Conservation (phyloP, 2,888 invertebrate species). For the Aspidiotus destructor region DNA sequence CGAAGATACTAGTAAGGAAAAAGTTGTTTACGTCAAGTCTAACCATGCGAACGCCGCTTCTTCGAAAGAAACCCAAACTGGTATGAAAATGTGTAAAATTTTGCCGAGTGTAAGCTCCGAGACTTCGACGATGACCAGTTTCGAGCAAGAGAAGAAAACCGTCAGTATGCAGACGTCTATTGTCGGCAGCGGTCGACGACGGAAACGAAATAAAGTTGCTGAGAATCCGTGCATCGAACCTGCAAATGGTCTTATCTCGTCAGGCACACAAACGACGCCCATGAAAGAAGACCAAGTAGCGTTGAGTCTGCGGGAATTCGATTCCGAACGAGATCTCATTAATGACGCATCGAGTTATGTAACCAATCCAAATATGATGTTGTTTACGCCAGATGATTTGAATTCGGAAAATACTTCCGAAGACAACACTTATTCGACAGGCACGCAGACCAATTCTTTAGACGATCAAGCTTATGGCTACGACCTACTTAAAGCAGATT, state of each 20-base stretch:
- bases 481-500: conserved; percentile 16
- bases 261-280: conserved; percentile 24
- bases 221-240: background rate
- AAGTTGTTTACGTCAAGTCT: conserved; percentile 13
- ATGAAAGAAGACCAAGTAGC: conserved; percentile 9
- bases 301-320: background rate
- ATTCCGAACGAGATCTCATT: background rate
- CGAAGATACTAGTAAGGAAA: conserved; percentile 6
- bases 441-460: conserved; percentile 30
- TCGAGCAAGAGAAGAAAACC: conserved; percentile 5
- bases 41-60: conserved; percentile 12
- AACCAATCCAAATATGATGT: background rate
- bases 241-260: conserved; percentile 14
- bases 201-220: conserved; percentile 12
- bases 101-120: conserved; percentile 16
- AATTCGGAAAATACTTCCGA: background rate
- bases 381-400: conserved; percentile 7
- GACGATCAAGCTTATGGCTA: background rate
- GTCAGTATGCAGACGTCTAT: conserved; percentile 29
- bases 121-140: conserved; percentile 2
- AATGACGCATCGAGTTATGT: background rate
- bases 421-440: background rate
- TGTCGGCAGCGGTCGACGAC: background rate
- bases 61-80: conserved; percentile 26
- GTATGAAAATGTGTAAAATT: conserved; percentile 29